Evolutionary conservation across 2,888 invertebrate genomes (phyloP), one percentile per base, ranked within the genome.

Genomic region (Drosophila infuscata): DNA sequence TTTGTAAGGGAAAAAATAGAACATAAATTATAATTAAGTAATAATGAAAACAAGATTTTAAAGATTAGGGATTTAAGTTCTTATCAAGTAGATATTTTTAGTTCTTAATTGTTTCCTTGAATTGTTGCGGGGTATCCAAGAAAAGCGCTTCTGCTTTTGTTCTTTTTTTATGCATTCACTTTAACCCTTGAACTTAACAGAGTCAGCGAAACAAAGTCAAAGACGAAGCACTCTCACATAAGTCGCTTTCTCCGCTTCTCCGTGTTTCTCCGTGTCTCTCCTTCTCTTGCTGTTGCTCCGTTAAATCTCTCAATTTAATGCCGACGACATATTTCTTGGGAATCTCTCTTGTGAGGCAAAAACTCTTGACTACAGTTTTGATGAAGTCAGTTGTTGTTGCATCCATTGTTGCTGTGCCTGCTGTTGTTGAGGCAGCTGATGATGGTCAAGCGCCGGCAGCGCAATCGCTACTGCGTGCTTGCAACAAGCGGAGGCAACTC

Each of bases 111-210:
- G 46, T 15, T 46, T 46, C 46, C 46, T 25, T 15, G 15, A 25
- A 15, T 15, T 12, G 12, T 56, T 38, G n/a, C 12, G n/a, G 43
- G 20, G 20, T 17, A 20, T 30, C 20, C 20, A 1, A 20, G 9
- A 20, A 25, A 15, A 8, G 25, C 7, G 32, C 25, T 46, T 33
- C 33, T 33, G 58, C 25, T 25, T 32, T 12, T 46, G 32, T 46
- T 35, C 6, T 36, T 15, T 35, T 36, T 36, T 5, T 48, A 32
- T n/a, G 52, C 62, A 70, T 63, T 63, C 71, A 60, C 51, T 65
- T 65, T 71, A 78, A 78, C 78, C 78, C 78, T 80, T 78, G 81
- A 80, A 69, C 81, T 68, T 62, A 76, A 66, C 51, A 70, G 70
- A 60, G 70, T 63, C 60, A 36, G 63, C 72, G 56, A 68, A 60